Evolutionary conservation across 2,113 vertebrate species (phyloP).

Genomic region (Lasiurus borealis): DNA sequence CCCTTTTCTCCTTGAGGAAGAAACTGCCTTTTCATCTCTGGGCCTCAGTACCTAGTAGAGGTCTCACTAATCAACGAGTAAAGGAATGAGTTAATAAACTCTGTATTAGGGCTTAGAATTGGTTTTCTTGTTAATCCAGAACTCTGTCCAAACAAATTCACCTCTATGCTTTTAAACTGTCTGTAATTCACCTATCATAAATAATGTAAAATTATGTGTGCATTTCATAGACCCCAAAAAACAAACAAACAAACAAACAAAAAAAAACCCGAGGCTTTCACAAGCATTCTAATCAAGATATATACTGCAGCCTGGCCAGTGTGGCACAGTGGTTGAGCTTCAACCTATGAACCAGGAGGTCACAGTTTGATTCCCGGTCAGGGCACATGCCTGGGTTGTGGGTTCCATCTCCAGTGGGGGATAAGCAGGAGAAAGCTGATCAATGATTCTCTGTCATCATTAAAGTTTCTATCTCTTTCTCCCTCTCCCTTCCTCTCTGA

Average conservation of each 20-base stretch:
- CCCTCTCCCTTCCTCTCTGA: too few species aligned
- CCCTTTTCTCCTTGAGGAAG: background rate
- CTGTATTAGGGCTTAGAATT: background rate
- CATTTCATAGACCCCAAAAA: background rate
- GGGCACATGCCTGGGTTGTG: too few species aligned
- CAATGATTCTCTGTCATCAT: too few species aligned
- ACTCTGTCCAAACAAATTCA: background rate
- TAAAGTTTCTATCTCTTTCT: too few species aligned
- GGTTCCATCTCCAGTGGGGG: too few species aligned
- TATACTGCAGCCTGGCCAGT: background rate
- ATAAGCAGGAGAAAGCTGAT: too few species aligned
- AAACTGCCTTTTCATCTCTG: background rate
- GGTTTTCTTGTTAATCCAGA: conserved; percentile 14
- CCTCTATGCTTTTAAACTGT: background rate
- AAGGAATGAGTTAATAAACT: background rate
- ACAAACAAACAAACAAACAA: background rate
- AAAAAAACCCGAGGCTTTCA: background rate
- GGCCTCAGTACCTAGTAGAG: background rate
- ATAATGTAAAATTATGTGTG: background rate
- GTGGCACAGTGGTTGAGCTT: too few species aligned
- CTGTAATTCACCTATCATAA: background rate
- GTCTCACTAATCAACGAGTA: background rate
- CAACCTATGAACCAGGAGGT: too few species aligned
- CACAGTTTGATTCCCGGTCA: too few species aligned
- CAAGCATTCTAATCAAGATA: background rate